Conservation (phyloP, 2,797 vertebrate species). For the Heteromormyrus szaboi region DNA sequence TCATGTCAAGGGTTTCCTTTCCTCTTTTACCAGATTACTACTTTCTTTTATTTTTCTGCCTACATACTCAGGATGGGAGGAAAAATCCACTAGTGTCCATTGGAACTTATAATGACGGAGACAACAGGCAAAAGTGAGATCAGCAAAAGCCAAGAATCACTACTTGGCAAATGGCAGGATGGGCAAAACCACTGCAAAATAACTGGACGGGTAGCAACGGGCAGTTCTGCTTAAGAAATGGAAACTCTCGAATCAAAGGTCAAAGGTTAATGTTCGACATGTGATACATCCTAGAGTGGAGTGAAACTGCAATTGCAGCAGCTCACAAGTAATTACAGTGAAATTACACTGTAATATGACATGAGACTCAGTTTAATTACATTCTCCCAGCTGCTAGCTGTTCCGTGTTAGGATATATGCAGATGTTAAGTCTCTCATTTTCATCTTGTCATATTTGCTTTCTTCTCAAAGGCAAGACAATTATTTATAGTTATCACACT, state of each 20-base stretch:
- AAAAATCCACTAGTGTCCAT: not conserved
- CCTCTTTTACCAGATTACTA: not conserved
- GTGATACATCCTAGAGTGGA: not conserved
- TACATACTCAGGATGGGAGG: not conserved
- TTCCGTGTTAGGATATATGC: not conserved
- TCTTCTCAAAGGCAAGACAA: not conserved
- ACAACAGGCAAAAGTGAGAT: not conserved
- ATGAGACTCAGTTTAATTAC: not conserved
- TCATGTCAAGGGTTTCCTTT: not conserved
- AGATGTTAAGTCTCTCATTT: constrained; percentile 2
- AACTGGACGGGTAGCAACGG: not conserved
- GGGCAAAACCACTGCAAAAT: not conserved
- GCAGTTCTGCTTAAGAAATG: not conserved
- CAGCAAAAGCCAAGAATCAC: not conserved
- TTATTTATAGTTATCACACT: not conserved
- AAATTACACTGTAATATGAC: not conserved
- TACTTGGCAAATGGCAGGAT: not conserved
- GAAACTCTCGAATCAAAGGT: not conserved
- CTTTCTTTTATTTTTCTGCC: not conserved
- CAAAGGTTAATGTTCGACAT: not conserved
- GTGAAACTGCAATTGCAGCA: not conserved
- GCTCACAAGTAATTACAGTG: not conserved
- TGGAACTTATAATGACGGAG: not conserved
- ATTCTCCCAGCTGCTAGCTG: not conserved
- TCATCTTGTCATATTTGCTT: not conserved